Evolutionary conservation across 2,797 vertebrate species (phyloP).

Genomic region (Enteromius thamalakanensis): DNA sequence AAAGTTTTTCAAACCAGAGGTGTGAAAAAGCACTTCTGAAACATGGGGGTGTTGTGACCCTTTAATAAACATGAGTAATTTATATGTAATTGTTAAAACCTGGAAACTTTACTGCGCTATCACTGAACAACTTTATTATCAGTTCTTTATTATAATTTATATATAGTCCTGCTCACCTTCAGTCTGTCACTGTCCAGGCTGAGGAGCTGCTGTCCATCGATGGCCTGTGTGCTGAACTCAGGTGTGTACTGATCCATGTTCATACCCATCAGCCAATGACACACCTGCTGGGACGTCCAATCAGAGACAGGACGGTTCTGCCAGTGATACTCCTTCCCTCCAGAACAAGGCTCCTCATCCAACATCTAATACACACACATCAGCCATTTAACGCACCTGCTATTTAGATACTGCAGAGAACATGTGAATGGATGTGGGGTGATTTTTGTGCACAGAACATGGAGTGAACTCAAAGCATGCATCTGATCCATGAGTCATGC

Average conservation of each 20-base stretch:
- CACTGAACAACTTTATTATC: no score
- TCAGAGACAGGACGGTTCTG: constrained; percentile 85
- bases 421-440: neutral
- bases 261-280: constrained; percentile 89
- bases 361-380: constrained; percentile 72
- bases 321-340: constrained; percentile 89
- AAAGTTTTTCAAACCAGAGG: no score
- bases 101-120: no score
- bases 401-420: neutral
- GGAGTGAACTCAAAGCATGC: neutral
- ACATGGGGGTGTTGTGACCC: no score
- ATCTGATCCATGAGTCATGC: neutral
- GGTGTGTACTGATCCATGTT: constrained; percentile 89
- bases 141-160: no score
- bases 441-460: neutral
- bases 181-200: constrained; percentile 86
- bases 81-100: no score
- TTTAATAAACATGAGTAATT: no score
- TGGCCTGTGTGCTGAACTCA: constrained; percentile 83
- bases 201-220: constrained; percentile 85
- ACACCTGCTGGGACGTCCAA: constrained; percentile 90
- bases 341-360: constrained; percentile 81
- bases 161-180: constrained; percentile 75
- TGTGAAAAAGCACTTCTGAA: no score
- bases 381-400: neutral